phyloP scores from a whole-genome alignment of 2,113 vertebrate genomes.

The Leucopsar rothschildi region DNA sequence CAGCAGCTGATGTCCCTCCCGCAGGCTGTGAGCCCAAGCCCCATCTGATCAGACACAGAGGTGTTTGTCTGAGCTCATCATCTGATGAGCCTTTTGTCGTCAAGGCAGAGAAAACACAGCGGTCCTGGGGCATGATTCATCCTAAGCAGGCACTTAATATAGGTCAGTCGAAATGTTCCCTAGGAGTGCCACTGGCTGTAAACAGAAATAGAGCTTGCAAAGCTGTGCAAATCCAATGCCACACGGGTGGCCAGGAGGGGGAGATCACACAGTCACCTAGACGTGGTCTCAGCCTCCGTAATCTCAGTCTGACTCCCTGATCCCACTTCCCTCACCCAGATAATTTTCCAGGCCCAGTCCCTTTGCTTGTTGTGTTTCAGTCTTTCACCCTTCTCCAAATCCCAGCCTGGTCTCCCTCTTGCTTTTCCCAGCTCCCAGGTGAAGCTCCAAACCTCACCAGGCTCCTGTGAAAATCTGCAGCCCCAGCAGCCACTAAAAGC shows the following conservation, averaged over 20 bases:
- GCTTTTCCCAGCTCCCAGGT: neutral
- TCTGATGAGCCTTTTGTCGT: neutral
- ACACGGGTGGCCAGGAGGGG: neutral
- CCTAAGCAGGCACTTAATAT: neutral
- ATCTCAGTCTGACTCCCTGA: neutral
- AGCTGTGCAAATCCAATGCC: neutral
- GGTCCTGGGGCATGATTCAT: neutral
- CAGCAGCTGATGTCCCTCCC: neutral
- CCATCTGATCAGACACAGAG: neutral
- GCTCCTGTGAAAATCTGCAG: neutral
- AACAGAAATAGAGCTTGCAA: neutral
- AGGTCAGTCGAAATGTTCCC: neutral
- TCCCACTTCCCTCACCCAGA: neutral
- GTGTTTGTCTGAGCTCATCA: neutral
- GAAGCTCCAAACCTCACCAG: neutral
- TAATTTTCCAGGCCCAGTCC: neutral
- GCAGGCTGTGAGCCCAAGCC: neutral
- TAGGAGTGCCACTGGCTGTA: neutral
- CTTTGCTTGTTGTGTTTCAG: neutral
- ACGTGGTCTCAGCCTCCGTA: neutral
- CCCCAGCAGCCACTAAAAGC: fast-evolving
- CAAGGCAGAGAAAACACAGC: neutral
- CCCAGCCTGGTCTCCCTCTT: neutral
- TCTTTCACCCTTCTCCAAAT: neutral
- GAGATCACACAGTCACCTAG: neutral